Evolutionary conservation across 1,140 invertebrate genomes (phyloP).

Genomic region (Zaprionus tsacasi): DNA sequence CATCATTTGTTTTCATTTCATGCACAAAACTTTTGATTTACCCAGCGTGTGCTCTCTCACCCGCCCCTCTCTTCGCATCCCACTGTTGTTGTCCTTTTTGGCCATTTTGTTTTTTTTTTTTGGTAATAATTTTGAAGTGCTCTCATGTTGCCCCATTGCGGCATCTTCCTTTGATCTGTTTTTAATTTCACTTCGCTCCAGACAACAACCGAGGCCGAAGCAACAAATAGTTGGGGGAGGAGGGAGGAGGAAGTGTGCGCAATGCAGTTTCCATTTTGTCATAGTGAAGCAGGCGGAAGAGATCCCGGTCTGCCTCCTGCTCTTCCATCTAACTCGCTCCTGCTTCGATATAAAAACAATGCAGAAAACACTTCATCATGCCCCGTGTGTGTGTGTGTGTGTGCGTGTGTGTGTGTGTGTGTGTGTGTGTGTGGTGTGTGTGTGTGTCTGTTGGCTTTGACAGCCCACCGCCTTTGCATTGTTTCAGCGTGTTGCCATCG

Average conservation of each 20-base stretch:
- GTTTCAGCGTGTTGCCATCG: conserved; percentile 35
- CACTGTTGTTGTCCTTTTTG: conserved; percentile 67
- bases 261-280: conserved; percentile 46
- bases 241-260: neutral
- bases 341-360: conserved; percentile 64
- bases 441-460: conserved; percentile 59
- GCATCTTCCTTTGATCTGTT: conserved; percentile 77
- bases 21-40: conserved; percentile 81
- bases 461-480: conserved; percentile 70
- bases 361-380: conserved; percentile 75
- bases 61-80: conserved; percentile 42
- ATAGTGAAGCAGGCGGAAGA: conserved; percentile 37
- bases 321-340: conserved; percentile 46
- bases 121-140: conserved; percentile 78
- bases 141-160: conserved; percentile 64
- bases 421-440: conserved; percentile 9
- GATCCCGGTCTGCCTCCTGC: neutral
- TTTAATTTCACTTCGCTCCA: conserved; percentile 65
- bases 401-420: no score
- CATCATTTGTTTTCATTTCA: conserved; percentile 81
- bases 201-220: neutral
- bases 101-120: conserved; percentile 33
- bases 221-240: conserved; percentile 7
- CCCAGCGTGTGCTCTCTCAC: conserved; percentile 39
- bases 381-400: conserved; percentile 6